phyloP scores from a whole-genome alignment of 2,888 invertebrate genomes.

The Cataglyphis cursor region DNA sequence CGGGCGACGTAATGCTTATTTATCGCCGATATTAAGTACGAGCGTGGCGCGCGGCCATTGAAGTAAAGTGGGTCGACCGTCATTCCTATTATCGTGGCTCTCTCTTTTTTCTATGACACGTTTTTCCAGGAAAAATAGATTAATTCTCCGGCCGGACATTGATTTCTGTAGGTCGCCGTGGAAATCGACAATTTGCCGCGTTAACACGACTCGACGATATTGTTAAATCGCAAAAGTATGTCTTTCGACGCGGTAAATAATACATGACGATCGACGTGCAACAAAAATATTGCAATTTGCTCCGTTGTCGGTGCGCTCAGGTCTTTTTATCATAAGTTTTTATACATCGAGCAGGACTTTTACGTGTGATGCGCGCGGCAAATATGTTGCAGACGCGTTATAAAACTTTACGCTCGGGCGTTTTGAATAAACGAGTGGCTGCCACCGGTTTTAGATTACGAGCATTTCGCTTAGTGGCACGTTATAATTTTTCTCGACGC shows the following conservation, averaged over 20 bases:
- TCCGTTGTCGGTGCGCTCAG: background rate
- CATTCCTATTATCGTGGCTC: conserved; percentile 74
- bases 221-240: background rate
- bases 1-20: conserved; percentile 71
- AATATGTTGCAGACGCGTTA: conserved; percentile 45
- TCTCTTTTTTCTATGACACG: conserved; percentile 23
- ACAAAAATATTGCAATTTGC: background rate
- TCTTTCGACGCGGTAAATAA: background rate
- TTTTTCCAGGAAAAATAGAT: conserved; percentile 64
- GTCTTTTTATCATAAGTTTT: conserved; percentile 39
- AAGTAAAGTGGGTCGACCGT: conserved; percentile 72
- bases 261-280: background rate
- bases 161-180: conserved; percentile 55
- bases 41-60: conserved; percentile 59
- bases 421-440: conserved; percentile 42
- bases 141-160: conserved; percentile 53
- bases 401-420: conserved; percentile 38
- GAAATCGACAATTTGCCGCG: conserved; percentile 41
- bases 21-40: conserved; percentile 72
- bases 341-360: background rate
- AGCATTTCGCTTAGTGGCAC: conserved; percentile 14
- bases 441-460: conserved; percentile 38
- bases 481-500: conserved; percentile 21
- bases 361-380: background rate
- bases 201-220: conserved; percentile 35